Evolutionary conservation across 2,888 invertebrate species (phyloP), one percentile per base, ranked within the genome.

Genomic region (Caenorhabditis sp.): DNA sequence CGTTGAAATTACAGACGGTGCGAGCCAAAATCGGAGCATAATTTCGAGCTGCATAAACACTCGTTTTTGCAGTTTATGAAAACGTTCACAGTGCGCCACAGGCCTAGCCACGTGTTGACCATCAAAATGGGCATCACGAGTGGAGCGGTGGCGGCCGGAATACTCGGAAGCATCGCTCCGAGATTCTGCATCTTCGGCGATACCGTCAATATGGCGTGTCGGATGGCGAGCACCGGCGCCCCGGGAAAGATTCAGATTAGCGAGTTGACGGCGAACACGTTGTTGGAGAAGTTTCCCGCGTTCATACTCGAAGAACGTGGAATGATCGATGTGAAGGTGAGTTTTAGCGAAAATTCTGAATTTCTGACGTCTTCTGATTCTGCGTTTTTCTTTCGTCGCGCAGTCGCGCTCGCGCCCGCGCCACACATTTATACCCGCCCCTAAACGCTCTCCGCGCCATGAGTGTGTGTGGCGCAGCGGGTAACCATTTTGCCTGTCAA

Each of bases 151-250:
- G 83, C 81, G 5, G 70, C 79, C 22, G 83, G 81, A n/a, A 73
- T 83, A 20, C 55, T 83, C n/a, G 81, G 83, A 35, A 80, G 75
- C 17, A 65, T 74, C n/a, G 81, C 83, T 1, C 81, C 83, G 8
- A 77, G 83, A 45, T 83, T 83, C 26, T 83, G 83, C 39, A 63
- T 83, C 3, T 83, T 83, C 43, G 83, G 83, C 11, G 83, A 83
- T 24, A 79, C 81, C 9, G 83, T 83, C 0, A 83, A 82, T 39
- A 74, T 80, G 72, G 80, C 83, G n/a, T 82, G 80, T 43, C 73
- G 79, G 62, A 83, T 83, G 83, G 83, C 80, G 1, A 68, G 76
- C 11, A 78, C 78, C 15, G 61, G 70, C 8, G 22, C 53, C 2
- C 81, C 83, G 1, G 74, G 74, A 13, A 81, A 73, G 39, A 83